A percentile compares a stretch with the other conserved stretches of the same genome.
These are phyloP conservation scores for Sebastes nivosus DNA, from an alignment of 2,797 vertebrate species.

Conservation along the genomic window DNA sequence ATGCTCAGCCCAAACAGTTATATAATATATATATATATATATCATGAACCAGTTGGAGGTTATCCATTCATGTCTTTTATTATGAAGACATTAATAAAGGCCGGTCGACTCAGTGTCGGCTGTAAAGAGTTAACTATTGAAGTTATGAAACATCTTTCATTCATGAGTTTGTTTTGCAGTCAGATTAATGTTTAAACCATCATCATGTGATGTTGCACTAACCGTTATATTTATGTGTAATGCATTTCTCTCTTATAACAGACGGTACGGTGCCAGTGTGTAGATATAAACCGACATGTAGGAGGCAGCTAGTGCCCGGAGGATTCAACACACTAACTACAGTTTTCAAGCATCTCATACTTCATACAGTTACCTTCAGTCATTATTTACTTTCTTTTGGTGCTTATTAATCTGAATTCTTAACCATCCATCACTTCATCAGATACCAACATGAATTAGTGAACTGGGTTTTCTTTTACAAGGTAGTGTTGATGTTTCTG, in stretches of 20 bases:
- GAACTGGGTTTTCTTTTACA: neutral
- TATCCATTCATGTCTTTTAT: neutral
- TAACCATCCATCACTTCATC: neutral
- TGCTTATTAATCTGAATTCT: neutral
- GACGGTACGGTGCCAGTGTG: neutral
- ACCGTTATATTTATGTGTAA: neutral
- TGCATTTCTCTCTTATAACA: conserved; percentile 2
- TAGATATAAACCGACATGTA: conserved; percentile 21
- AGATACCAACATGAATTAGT: neutral
- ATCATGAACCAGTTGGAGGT: neutral
- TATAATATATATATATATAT: too few species aligned
- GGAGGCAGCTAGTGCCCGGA: conserved; percentile 46
- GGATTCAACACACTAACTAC: conserved; percentile 8
- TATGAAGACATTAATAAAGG: neutral
- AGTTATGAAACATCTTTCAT: neutral
- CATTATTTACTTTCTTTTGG: neutral
- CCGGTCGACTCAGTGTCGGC: neutral
- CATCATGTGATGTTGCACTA: conserved; percentile 15
- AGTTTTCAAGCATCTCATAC: conserved; percentile 38
- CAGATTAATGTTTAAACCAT: neutral
- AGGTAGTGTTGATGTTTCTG: neutral
- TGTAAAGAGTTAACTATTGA: neutral
- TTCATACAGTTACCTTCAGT: conserved; percentile 1
- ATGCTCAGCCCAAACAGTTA: conserved; percentile 32
- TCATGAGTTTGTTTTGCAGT: neutral